A percentile compares a stretch with the other conserved stretches of the same genome.
Evolutionary conservation across 1,140 invertebrate species (phyloP).

Genomic region (Cotesia glomerata): DNA sequence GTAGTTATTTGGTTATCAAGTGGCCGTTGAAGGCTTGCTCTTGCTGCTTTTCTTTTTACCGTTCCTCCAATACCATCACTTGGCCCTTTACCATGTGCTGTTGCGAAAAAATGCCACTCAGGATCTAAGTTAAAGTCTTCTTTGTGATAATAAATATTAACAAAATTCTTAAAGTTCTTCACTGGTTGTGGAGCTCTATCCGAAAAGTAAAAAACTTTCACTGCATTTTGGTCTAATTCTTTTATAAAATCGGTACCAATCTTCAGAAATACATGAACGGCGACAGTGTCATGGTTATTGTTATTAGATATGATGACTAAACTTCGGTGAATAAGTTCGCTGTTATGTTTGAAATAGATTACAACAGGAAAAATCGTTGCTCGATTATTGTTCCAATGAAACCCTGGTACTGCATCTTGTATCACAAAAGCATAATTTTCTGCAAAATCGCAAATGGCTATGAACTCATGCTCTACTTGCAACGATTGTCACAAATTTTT

Average conservation of each 20-base stretch:
- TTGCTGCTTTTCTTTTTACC: slow-evolving; percentile 27
- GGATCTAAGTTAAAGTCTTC: slow-evolving; percentile 46
- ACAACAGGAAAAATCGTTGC: too few species aligned
- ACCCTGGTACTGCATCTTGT: too few species aligned
- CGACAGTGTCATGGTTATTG: not conserved
- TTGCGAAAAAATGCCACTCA: slow-evolving; percentile 50
- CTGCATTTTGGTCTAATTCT: not conserved
- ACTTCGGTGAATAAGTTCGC: too few species aligned
- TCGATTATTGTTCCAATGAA: too few species aligned
- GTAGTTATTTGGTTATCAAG: too few species aligned
- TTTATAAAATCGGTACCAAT: not conserved
- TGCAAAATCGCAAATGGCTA: too few species aligned
- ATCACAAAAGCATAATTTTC: too few species aligned
- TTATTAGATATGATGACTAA: not conserved
- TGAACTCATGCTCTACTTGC: too few species aligned
- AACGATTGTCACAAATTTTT: too few species aligned
- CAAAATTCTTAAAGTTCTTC: slow-evolving; percentile 34
- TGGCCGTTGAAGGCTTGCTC: slow-evolving; percentile 32
- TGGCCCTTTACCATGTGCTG: slow-evolving; percentile 46
- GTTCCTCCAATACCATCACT: slow-evolving; percentile 35
- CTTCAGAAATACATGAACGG: not conserved
- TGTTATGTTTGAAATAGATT: too few species aligned
- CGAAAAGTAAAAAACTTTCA: slow-evolving; percentile 22
- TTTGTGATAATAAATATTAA: slow-evolving; percentile 20
- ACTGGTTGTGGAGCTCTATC: slow-evolving; percentile 33